Conservation (phyloP, 2,113 vertebrate species). For the Mirounga angustirostris region DNA sequence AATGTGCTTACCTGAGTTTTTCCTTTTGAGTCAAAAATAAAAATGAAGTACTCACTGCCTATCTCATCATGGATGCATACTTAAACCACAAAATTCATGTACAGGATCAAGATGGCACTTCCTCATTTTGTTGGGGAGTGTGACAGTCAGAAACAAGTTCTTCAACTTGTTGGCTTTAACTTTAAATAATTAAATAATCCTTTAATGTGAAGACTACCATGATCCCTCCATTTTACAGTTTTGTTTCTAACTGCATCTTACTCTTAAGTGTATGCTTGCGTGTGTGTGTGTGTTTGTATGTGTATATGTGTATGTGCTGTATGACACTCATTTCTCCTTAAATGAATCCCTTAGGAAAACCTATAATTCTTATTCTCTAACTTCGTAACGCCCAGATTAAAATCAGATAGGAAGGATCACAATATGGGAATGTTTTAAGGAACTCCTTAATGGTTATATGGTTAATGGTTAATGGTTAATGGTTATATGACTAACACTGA, state of each 20-base stretch:
- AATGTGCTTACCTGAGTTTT: constrained; percentile 36
- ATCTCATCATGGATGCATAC: background rate
- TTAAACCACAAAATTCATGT: background rate
- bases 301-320: background rate
- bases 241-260: background rate
- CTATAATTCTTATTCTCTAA: background rate
- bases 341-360: background rate
- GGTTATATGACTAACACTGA: background rate
- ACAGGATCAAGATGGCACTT: background rate
- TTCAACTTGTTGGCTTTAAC: background rate
- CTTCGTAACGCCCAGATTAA: background rate
- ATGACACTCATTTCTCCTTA: background rate
- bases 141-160: background rate
- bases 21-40: constrained; percentile 23
- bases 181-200: background rate
- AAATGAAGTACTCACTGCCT: background rate
- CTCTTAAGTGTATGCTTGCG: background rate
- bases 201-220: background rate
- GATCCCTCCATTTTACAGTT: background rate
- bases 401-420: background rate
- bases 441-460: background rate
- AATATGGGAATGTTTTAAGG: background rate
- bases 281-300: background rate
- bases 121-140: background rate
- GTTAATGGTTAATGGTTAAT: background rate